These are phyloP conservation scores for Leptinotarsa defecta DNA, from an alignment of 1,140 invertebrate genomes.

Conservation along the genomic window DNA sequence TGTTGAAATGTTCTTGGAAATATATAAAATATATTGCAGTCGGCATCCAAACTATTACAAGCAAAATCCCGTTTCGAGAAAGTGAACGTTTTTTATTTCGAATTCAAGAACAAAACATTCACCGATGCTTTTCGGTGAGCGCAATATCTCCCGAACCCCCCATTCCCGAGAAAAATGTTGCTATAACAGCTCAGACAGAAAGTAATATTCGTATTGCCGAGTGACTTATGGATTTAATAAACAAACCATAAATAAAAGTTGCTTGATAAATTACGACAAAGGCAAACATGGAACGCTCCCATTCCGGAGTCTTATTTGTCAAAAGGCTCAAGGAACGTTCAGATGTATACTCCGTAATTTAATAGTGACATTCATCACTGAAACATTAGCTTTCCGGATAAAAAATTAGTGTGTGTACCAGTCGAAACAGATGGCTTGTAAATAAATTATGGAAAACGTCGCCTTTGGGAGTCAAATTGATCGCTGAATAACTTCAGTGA, in stretches of 20 bases:
- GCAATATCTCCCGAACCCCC: not conserved
- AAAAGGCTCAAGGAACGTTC: conserved; percentile 13
- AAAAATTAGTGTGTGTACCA: conserved; percentile 8
- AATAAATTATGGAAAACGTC: not conserved
- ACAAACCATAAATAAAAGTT: conserved; percentile 30
- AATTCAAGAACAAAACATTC: no score
- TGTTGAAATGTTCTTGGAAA: no score
- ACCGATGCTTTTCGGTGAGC: not conserved
- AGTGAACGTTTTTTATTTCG: no score
- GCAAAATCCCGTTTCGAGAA: no score
- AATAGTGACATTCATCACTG: conserved; percentile 25
- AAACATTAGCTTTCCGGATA: conserved; percentile 18
- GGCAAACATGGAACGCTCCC: conserved; percentile 20
- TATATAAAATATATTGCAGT: no score
- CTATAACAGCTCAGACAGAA: conserved; percentile 9
- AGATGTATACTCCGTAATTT: conserved; percentile 19
- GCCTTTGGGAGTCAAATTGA: not conserved
- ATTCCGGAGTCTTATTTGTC: conserved; percentile 24
- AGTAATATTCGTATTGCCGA: conserved; percentile 22
- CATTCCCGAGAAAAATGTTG: not conserved
- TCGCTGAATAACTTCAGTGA: not conserved
- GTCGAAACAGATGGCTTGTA: conserved; percentile 4
- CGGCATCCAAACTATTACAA: no score
- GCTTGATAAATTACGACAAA: conserved; percentile 20
- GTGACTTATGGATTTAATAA: conserved; percentile 29